Base-by-base conservation (phyloP, 2,113 vertebrate species). In the Oncorhynchus masou region DNA sequence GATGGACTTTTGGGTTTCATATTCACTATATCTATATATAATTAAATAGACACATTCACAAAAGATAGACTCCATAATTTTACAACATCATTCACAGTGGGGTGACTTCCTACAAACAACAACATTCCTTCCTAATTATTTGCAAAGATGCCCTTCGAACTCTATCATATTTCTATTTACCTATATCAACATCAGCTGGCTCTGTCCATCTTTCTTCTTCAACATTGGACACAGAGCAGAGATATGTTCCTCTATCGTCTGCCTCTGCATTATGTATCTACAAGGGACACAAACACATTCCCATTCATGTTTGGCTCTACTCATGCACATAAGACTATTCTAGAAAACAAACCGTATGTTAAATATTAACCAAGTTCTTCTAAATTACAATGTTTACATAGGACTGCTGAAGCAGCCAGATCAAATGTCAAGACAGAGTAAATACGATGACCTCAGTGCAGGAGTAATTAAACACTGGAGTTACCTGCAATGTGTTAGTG, bases 201-300 rank as follows among this genome's bases (percentile, higher is more conserved):
- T 88, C 88, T 64, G 87, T 95, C 96, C 96, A 97, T 6, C 83
- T 88, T 84, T 97, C 95, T 1, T 91, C 88, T 0, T 83, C 80
- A 6, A 81, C 74, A 68, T 95, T 97, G 70, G 94, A 93, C 67
- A 94, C 91, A 7, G 92, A 93, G 83, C 96, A 97, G 64, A 97
- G 89, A 79, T 97, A 97, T 0, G 93, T 88, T 69, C 95, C 96
- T 0, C 73, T 77, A 65, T 91, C 75, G 24, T 88, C 86, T 8
- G 75, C 79, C 45, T 80, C 83, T 16, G 75, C 83, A 19, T 39
- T 16, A 45, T 91, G 82, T 70, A 94, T 87, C 94, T 95, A 79
- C 70, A 84, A 49, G 59, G 3, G 71, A 12, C 72, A 81, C n/a
- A 72, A 15, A 85, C 5, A 71, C 6, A 59, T 74, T 70, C n/a